Percentiles rank a stretch among this genome's conserved stretches.
phyloP scores from a whole-genome alignment of 2,888 invertebrate species.

The Sphecodes monilicornis region DNA sequence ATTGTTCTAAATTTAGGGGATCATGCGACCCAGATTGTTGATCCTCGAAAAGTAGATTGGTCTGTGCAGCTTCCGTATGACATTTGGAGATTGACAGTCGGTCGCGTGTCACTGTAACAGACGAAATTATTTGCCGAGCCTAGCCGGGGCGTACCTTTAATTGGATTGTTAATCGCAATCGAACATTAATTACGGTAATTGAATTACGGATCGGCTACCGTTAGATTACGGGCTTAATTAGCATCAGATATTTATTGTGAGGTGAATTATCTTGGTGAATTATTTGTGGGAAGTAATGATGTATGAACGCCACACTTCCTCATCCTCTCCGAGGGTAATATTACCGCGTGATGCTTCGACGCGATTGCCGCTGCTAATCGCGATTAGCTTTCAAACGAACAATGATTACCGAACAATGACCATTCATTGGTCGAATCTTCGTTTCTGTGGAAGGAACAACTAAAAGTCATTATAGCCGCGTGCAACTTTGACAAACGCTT shows the following conservation, averaged over 20 bases:
- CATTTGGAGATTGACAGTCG: slow-evolving; percentile 35
- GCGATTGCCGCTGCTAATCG: slow-evolving; percentile 31
- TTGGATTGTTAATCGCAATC: slow-evolving; percentile 64
- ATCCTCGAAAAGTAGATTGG: not conserved
- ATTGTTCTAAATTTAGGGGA: not conserved
- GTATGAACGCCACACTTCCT: slow-evolving; percentile 34
- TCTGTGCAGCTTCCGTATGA: not conserved
- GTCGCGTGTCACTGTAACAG: slow-evolving; percentile 35
- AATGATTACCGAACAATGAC: not conserved
- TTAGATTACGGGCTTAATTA: slow-evolving; percentile 59
- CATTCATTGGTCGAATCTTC: not conserved
- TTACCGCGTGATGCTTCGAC: slow-evolving; percentile 20
- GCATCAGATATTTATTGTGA: slow-evolving; percentile 60
- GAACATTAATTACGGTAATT: slow-evolving; percentile 62
- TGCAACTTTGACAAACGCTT: not conserved
- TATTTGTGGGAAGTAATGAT: slow-evolving; percentile 59
- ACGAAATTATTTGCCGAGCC: slow-evolving; percentile 47
- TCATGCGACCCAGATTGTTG: not conserved
- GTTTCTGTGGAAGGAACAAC: not conserved
- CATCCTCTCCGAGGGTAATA: not conserved
- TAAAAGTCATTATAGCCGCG: not conserved
- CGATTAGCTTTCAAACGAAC: not conserved
- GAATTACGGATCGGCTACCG: slow-evolving; percentile 56
- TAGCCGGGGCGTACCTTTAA: slow-evolving; percentile 46
- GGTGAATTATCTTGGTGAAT: slow-evolving; percentile 61